Conservation (phyloP, 2,113 vertebrate species). For the Phyllopteryx taeniolatus region DNA sequence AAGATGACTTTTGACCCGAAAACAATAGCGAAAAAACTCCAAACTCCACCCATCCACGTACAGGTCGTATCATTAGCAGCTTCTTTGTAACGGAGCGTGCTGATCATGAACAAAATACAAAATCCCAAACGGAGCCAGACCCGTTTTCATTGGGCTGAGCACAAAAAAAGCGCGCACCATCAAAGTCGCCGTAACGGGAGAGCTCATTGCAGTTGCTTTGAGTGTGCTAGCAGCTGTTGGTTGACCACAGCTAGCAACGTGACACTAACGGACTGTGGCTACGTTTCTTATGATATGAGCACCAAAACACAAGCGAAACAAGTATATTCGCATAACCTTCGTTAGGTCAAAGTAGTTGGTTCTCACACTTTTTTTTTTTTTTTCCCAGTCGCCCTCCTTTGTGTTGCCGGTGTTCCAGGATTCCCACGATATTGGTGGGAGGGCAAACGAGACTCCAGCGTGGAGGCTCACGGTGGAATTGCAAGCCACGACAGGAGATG, state of each 20-base stretch:
- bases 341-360: not conserved
- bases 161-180: not conserved
- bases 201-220: not conserved
- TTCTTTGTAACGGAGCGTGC: not conserved
- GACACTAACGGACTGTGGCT: not conserved
- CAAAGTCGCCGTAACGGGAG: not conserved
- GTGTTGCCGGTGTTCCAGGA: not conserved
- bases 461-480: not conserved
- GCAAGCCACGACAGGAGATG: not conserved
- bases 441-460: not conserved
- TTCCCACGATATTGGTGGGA: not conserved
- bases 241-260: not conserved
- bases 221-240: not conserved
- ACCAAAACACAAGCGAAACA: not conserved
- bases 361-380: not conserved
- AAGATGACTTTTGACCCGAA: not conserved
- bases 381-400: not conserved
- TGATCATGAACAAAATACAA: not conserved
- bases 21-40: not conserved
- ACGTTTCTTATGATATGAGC: not conserved
- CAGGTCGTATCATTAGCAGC: not conserved
- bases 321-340: fast-evolving
- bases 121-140: not conserved
- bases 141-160: not conserved
- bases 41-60: not conserved